phyloP scores from a whole-genome alignment of 2,113 vertebrate genomes.

The Hipposideros armiger region DNA sequence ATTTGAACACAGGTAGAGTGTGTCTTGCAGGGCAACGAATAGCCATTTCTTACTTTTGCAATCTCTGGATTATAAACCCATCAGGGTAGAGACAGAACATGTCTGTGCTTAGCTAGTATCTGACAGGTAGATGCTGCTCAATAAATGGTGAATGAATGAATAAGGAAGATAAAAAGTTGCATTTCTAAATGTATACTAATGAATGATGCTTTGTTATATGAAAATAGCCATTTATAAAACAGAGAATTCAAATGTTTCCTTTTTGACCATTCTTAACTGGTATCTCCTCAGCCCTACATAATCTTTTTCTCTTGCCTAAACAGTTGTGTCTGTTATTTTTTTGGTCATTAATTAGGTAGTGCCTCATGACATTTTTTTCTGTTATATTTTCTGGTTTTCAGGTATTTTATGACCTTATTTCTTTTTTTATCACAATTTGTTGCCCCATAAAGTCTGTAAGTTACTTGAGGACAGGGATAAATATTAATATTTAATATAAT shows the following conservation, averaged over 20 bases:
- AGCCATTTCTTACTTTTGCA: not conserved
- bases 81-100: not conserved
- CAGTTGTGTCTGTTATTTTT: not conserved
- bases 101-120: not conserved
- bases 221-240: not conserved
- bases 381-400: conserved; percentile 52
- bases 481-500: not conserved
- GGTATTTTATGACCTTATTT: not conserved
- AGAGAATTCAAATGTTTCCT: not conserved
- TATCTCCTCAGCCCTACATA: not conserved
- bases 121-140: not conserved
- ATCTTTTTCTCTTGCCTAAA: not conserved
- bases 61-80: not conserved
- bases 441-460: not conserved
- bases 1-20: not conserved
- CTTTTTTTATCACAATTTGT: not conserved
- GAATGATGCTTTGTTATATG: not conserved
- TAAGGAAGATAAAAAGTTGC: not conserved
- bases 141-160: not conserved
- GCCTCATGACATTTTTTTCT: not conserved
- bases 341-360: not conserved
- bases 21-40: not conserved
- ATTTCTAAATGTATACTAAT: not conserved
- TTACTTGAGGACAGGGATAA: not conserved
- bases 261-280: not conserved